phyloP scores from a whole-genome alignment of 2,888 invertebrate species.

The Lathronympha strigana region DNA sequence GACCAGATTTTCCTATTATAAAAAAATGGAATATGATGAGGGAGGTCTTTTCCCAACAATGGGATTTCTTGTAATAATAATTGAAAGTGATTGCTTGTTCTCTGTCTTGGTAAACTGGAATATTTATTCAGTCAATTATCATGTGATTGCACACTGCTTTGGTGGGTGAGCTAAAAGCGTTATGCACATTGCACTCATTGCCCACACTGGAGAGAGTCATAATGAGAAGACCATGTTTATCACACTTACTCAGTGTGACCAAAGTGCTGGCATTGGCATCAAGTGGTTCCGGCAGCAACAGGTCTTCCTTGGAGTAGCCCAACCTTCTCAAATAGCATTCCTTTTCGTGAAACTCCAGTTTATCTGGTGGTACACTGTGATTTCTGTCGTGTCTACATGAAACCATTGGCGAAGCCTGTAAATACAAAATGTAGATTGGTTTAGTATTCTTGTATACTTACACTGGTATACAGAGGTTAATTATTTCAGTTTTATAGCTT shows the following conservation, averaged over 20 bases:
- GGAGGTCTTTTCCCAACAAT: too few relatives aligned
- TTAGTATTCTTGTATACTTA: neutral
- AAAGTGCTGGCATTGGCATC: constrained; percentile 55
- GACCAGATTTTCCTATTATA: too few relatives aligned
- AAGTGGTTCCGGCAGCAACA: constrained; percentile 64
- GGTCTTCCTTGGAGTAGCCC: constrained; percentile 60
- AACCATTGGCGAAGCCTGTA: constrained; percentile 55
- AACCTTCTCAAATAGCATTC: constrained; percentile 58
- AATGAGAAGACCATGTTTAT: too few relatives aligned
- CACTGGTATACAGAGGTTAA: neutral
- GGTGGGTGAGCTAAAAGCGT: too few relatives aligned
- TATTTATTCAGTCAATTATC: too few relatives aligned
- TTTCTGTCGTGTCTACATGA: constrained; percentile 60
- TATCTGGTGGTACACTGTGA: constrained; percentile 60
- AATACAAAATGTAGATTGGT: constrained; percentile 36
- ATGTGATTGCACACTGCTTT: too few relatives aligned
- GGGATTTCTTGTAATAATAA: too few relatives aligned
- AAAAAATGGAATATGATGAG: too few relatives aligned
- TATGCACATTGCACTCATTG: too few relatives aligned
- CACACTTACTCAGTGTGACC: constrained; percentile 64
- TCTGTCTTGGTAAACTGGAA: too few relatives aligned
- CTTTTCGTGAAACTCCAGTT: constrained; percentile 57
- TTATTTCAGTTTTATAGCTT: neutral
- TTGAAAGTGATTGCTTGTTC: too few relatives aligned
- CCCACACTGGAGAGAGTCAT: too few relatives aligned